phyloP scores from a whole-genome alignment of 2,113 vertebrate genomes.

The Pantherophis guttatus region DNA sequence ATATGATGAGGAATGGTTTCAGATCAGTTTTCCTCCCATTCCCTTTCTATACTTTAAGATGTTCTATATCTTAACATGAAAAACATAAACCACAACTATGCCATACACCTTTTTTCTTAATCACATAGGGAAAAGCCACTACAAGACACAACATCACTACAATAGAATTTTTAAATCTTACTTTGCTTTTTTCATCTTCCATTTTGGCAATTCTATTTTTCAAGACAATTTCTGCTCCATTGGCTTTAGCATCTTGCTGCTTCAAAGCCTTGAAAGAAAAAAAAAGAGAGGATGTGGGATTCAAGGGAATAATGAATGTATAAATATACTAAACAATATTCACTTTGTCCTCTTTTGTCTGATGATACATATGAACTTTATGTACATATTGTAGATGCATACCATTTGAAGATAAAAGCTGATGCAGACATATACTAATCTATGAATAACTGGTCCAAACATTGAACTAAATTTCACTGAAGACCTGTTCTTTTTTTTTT shows the following conservation, averaged over 20 bases:
- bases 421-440: neutral
- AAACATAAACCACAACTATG: neutral
- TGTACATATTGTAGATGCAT: neutral
- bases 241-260: conserved; percentile 70
- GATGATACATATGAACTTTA: neutral
- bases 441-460: neutral
- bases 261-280: conserved; percentile 72
- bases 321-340: conserved; percentile 10
- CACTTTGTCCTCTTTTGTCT: neutral
- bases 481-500: neutral
- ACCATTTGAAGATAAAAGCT: neutral
- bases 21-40: neutral
- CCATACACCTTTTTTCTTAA: neutral
- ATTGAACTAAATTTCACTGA: neutral
- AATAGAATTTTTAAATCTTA: conserved; percentile 57
- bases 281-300: neutral
- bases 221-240: conserved; percentile 69
- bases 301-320: neutral
- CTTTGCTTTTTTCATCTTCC: conserved; percentile 82
- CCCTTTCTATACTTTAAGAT: neutral
- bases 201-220: conserved; percentile 76
- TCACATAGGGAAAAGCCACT: neutral
- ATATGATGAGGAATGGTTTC: neutral
- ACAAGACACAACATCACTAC: neutral
- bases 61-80: neutral